Conservation (phyloP, 1,140 invertebrate species). For the Drosophila teissieri region DNA sequence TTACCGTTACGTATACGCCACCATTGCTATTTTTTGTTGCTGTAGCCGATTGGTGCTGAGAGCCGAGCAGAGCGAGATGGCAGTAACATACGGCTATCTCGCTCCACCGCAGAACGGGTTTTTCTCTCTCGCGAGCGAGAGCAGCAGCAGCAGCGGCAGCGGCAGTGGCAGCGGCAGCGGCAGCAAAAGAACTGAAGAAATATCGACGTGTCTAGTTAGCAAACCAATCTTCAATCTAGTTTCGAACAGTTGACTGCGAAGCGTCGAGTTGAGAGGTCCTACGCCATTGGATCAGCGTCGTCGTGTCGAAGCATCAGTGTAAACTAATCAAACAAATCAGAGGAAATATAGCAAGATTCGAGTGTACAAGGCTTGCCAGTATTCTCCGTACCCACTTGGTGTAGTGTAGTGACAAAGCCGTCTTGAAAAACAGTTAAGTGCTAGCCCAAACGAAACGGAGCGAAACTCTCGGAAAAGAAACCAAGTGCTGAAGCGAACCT, state of each 20-base stretch:
- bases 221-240: constrained; percentile 85
- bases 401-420: constrained; percentile 1
- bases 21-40: constrained; percentile 81
- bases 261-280: constrained; percentile 83
- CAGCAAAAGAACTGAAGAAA: constrained; percentile 83
- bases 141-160: too few relatives aligned
- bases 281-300: constrained; percentile 70
- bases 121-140: constrained; percentile 16
- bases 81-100: not conserved
- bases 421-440: constrained; percentile 38
- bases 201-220: constrained; percentile 85
- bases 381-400: not conserved
- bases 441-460: not conserved
- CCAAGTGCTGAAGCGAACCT: constrained; percentile 26
- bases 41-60: constrained; percentile 68
- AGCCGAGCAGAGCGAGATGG: constrained; percentile 44
- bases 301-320: constrained; percentile 39
- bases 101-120: constrained; percentile 52
- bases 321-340: constrained; percentile 19
- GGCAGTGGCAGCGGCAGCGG: constrained; percentile 12
- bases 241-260: constrained; percentile 84
- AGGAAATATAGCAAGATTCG: not conserved
- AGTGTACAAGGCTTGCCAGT: not conserved
- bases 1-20: constrained; percentile 84
- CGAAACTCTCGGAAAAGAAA: constrained; percentile 3